Evolutionary conservation across 2,888 invertebrate genomes (phyloP).

Genomic region (Apomyelois bistriatella): DNA sequence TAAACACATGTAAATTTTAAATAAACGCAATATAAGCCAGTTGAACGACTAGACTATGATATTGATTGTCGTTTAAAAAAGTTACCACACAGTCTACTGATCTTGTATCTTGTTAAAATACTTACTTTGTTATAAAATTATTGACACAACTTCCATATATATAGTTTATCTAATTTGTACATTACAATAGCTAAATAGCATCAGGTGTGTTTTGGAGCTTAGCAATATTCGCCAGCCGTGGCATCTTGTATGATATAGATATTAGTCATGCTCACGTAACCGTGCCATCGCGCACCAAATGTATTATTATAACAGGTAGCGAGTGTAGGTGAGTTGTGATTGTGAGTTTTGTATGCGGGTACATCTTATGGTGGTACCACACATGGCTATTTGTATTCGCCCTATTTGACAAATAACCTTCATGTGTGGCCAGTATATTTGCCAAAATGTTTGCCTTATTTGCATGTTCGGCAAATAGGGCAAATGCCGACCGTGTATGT

Average conservation of each 20-base stretch:
- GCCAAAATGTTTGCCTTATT: too few relatives aligned
- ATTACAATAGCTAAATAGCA: not conserved
- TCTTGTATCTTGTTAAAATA: not conserved
- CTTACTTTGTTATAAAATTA: not conserved
- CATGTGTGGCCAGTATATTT: too few relatives aligned
- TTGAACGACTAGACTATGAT: not conserved
- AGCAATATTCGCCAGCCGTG: too few relatives aligned
- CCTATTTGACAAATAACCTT: too few relatives aligned
- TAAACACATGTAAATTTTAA: too few relatives aligned
- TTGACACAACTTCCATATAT: slow-evolving; percentile 9
- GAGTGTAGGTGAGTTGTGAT: slow-evolving; percentile 26
- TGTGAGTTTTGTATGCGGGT: not conserved
- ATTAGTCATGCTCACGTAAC: slow-evolving; percentile 25
- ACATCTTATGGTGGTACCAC: too few relatives aligned
- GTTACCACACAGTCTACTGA: slow-evolving; percentile 16
- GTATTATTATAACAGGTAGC: slow-evolving; percentile 38
- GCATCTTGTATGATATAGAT: slow-evolving; percentile 16
- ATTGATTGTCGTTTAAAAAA: slow-evolving; percentile 12
- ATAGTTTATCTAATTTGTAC: slow-evolving; percentile 10
- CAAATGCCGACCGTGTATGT: too few relatives aligned
- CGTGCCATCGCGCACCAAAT: slow-evolving; percentile 61
- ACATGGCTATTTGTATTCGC: too few relatives aligned
- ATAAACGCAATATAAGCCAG: too few relatives aligned
- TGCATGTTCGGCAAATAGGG: too few relatives aligned
- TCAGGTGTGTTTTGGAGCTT: not conserved